These are phyloP conservation scores for Hippasteria phrygiana DNA, from an alignment of 53 echinoderm and acorn worm species.

Conservation along the genomic window DNA sequence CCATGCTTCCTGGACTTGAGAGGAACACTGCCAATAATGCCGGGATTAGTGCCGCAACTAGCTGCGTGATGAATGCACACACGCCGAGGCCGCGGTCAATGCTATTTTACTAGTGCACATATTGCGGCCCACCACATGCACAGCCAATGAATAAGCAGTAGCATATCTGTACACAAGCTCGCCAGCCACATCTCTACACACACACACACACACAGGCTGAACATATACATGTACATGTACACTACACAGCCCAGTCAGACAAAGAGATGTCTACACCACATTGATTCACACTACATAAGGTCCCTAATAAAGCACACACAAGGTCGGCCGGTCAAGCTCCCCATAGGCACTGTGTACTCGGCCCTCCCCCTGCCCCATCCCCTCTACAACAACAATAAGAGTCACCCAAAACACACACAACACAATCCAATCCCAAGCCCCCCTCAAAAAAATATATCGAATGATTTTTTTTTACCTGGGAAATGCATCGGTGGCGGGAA, in stretches of 20 bases:
- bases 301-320: slow-evolving; percentile 62
- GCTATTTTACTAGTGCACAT: not conserved
- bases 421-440: not conserved
- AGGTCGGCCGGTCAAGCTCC: slow-evolving; percentile 53
- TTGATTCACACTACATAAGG: slow-evolving; percentile 58
- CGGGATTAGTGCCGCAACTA: not conserved
- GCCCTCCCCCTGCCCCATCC: slow-evolving; percentile 47
- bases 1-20: too few relatives aligned
- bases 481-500: slow-evolving; percentile 86
- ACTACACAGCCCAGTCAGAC: slow-evolving; percentile 28
- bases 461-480: slow-evolving; percentile 74
- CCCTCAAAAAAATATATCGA: slow-evolving; percentile 20
- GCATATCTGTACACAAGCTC: slow-evolving; percentile 38
- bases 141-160: slow-evolving; percentile 30
- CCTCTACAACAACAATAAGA: slow-evolving; percentile 25
- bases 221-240: not conserved
- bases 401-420: not conserved
- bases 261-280: slow-evolving; percentile 59
- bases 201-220: not conserved
- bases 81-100: not conserved
- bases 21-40: too few relatives aligned
- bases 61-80: slow-evolving; percentile 7
- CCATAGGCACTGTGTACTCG: slow-evolving; percentile 41
- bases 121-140: not conserved
- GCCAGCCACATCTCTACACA: not conserved